Percentiles rank a stretch among this genome's conserved stretches.
phyloP scores from a whole-genome alignment of 2,113 vertebrate species.

The Saguinus midas region DNA sequence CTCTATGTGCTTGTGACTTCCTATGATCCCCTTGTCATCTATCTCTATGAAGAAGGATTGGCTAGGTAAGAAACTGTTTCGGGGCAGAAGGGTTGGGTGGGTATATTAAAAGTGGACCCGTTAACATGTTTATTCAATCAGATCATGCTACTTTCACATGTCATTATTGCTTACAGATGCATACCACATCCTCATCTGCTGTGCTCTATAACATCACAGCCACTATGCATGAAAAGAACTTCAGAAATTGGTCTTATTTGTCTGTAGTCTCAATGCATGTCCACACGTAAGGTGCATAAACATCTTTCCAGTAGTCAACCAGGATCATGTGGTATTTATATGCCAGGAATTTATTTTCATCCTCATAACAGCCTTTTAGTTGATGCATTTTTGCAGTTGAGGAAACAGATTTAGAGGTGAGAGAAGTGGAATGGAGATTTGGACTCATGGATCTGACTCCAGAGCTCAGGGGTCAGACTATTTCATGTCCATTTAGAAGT shows the following conservation, averaged over 20 bases:
- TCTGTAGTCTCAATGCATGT: not conserved
- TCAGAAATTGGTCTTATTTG: not conserved
- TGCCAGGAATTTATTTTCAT: not conserved
- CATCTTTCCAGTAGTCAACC: not conserved
- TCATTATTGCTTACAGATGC: not conserved
- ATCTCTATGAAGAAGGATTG: constrained; percentile 97
- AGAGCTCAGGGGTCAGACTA: not conserved
- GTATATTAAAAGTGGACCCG: not conserved
- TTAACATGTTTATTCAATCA: not conserved
- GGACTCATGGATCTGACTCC: not conserved
- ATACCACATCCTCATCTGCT: not conserved
- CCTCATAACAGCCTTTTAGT: not conserved
- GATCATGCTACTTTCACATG: not conserved
- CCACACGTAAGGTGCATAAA: not conserved
- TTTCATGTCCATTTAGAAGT: not conserved
- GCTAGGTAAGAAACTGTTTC: constrained; percentile 87
- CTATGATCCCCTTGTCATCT: constrained; percentile 95
- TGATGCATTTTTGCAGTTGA: not conserved
- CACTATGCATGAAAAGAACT: not conserved
- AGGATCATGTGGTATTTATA: not conserved
- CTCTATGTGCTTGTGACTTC: constrained; percentile 97
- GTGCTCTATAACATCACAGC: not conserved
- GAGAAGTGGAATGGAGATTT: not conserved
- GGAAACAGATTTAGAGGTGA: not conserved
- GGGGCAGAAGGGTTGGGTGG: no score